A percentile compares a stretch with the other conserved stretches of the same genome.
Evolutionary conservation across 2,888 invertebrate species (phyloP).

Genomic region (Lasioglossum leucozonium): DNA sequence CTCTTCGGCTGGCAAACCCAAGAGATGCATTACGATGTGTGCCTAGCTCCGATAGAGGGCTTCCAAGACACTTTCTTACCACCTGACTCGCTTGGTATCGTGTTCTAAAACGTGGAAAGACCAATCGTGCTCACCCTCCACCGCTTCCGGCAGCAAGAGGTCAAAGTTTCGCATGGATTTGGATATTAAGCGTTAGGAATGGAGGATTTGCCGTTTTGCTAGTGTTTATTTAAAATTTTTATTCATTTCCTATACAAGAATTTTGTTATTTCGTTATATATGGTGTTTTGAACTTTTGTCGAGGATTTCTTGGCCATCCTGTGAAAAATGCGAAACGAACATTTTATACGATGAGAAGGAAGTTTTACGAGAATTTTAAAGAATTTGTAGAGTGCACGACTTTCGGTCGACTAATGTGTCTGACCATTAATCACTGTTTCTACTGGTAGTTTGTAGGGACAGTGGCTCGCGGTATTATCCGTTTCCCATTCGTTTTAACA

Average conservation of each 20-base stretch:
- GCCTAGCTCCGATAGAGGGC: slow-evolving; percentile 10
- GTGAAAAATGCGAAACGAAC: neutral
- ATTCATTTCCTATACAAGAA: no score
- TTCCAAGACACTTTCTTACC: slow-evolving; percentile 22
- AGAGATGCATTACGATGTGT: slow-evolving; percentile 56
- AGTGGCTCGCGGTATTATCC: neutral
- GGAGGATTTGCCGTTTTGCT: neutral
- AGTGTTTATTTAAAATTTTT: no score
- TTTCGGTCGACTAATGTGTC: neutral
- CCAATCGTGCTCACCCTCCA: neutral
- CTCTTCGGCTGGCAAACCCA: slow-evolving; percentile 20
- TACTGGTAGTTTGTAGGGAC: neutral
- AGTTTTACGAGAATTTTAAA: neutral
- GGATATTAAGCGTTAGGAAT: neutral
- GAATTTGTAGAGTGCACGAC: neutral
- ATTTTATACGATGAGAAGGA: neutral
- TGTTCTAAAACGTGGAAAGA: slow-evolving; percentile 4
- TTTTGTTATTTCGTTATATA: no score
- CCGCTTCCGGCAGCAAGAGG: slow-evolving; percentile 4
- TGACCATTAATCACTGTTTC: slow-evolving; percentile 5
- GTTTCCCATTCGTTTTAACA: neutral
- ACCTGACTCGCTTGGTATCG: slow-evolving; percentile 12
- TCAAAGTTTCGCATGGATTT: neutral
- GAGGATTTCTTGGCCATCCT: neutral
- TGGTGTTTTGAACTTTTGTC: neutral